Evolutionary conservation across 2,888 invertebrate genomes (phyloP).

Genomic region (Diarsia dahlii): DNA sequence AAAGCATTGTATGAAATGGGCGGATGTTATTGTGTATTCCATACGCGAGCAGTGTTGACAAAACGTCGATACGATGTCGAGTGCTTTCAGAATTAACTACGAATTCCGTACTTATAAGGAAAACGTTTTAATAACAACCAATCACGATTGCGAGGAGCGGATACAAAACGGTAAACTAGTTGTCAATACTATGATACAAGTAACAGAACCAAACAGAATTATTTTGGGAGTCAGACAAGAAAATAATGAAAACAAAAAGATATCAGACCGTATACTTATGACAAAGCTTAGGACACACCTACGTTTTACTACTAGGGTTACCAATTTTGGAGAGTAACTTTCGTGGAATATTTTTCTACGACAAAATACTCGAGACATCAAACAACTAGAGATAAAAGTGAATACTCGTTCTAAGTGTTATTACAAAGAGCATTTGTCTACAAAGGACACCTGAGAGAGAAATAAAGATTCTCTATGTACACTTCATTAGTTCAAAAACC

Average conservation of each 20-base stretch:
- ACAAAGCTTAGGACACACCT: slow-evolving; percentile 14
- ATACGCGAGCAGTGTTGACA: slow-evolving; percentile 74
- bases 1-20: slow-evolving; percentile 55
- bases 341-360: slow-evolving; percentile 35
- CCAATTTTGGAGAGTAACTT: slow-evolving; percentile 36
- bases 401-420: slow-evolving; percentile 32
- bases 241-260: slow-evolving; percentile 20
- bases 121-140: slow-evolving; percentile 59
- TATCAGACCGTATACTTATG: neutral
- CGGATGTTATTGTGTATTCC: slow-evolving; percentile 79
- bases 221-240: neutral
- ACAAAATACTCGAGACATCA: slow-evolving; percentile 30
- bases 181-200: slow-evolving; percentile 23
- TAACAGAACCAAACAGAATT: neutral
- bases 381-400: slow-evolving; percentile 40
- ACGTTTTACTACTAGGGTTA: slow-evolving; percentile 28
- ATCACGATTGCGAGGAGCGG: slow-evolving; percentile 27
- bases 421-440: slow-evolving; percentile 44
- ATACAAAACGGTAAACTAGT: slow-evolving; percentile 44
- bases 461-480: slow-evolving; percentile 32
- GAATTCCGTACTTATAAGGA: slow-evolving; percentile 60
- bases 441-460: slow-evolving; percentile 41
- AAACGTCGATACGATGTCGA: slow-evolving; percentile 67
- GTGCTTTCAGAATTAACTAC: slow-evolving; percentile 58
- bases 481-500: slow-evolving; percentile 20